Base-by-base conservation (phyloP, 2,113 vertebrate species). In the Misgurnus mizolepis region DNA sequence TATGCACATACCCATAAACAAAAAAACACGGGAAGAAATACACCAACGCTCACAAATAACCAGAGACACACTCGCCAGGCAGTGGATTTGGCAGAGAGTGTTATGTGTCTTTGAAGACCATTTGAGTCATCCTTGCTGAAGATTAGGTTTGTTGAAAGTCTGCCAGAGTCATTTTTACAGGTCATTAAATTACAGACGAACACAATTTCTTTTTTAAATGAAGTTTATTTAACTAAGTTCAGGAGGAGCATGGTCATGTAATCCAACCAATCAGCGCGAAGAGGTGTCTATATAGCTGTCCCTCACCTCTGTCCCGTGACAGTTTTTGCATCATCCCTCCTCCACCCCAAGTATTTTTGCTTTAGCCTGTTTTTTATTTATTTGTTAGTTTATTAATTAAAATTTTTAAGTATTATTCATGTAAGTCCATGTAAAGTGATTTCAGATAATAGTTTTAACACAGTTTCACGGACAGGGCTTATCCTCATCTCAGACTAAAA, bases 111-210 rank as follows among this genome's bases (percentile, higher is more conserved):
- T n/a, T 18, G 43, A 73, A n/a, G 18, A 75, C 41, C 8, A 76
- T 64, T 34, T 76, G 73, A 64, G 41, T 76, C 73, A 76, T 75
- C 14, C 41, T 34, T 64, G 60, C 22, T 6, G 2, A 50, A 49
- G 58, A 62, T 64, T 64, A 47, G 22, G n/a, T 6, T 60, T 73
- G 17, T 73, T 73, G 41, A 60, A 60, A 8, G 55, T 60, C 55
- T 73, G 55, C 71, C 71, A 60, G 55, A 45, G 7, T 45, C 1
- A 15, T 41, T 60, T 45, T 7, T 4, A 73, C 7, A 73, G 71
- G 71, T 73, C 55, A 60, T 40, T 6, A 10, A 60, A 12, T 22
- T 60, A 60, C n/a, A 27, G 39, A 60, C 11, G 14, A 73, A 45
- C 40, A 27, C 12, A 27, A 73, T 4, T 43, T 12, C 15, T 43